Conservation (phyloP, 2,888 invertebrate species). For the Cactoblastis cactorum region DNA sequence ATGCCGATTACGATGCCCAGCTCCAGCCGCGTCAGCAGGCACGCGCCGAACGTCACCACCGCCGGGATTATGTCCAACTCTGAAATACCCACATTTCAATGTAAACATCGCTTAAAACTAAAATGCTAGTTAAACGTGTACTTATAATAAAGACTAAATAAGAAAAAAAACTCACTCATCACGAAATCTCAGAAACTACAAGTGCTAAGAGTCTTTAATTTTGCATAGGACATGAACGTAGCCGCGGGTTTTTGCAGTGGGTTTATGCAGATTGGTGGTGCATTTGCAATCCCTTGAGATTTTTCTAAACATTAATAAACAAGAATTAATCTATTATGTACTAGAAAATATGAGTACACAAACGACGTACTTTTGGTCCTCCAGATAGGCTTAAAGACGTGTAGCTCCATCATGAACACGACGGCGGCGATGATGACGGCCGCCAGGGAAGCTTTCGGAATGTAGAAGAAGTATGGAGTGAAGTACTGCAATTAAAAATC, state of each 20-base stretch:
- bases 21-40: conserved; percentile 90
- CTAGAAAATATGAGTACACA: not conserved
- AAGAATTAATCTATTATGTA: no score
- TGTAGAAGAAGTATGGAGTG: conserved; percentile 90
- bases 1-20: conserved; percentile 92
- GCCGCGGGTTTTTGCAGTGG: no score
- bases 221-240: no score
- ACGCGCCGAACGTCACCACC: conserved; percentile 87
- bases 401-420: conserved; percentile 90
- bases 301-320: no score
- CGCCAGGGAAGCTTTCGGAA: conserved; percentile 88
- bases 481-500: conserved; percentile 82
- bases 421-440: conserved; percentile 93
- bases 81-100: conserved; percentile 47
- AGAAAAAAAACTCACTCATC: no score
- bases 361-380: conserved; percentile 84
- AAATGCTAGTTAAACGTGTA: not conserved
- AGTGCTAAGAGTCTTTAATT: no score
- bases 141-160: no score
- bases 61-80: conserved; percentile 93
- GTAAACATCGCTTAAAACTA: not conserved
- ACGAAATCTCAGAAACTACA: no score
- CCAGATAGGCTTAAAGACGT: conserved; percentile 89
- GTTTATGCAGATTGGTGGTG: no score
- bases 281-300: no score